These are phyloP conservation scores for Styela plicata DNA, from an alignment of 23 tunicate genomes.

Conservation along the genomic window DNA sequence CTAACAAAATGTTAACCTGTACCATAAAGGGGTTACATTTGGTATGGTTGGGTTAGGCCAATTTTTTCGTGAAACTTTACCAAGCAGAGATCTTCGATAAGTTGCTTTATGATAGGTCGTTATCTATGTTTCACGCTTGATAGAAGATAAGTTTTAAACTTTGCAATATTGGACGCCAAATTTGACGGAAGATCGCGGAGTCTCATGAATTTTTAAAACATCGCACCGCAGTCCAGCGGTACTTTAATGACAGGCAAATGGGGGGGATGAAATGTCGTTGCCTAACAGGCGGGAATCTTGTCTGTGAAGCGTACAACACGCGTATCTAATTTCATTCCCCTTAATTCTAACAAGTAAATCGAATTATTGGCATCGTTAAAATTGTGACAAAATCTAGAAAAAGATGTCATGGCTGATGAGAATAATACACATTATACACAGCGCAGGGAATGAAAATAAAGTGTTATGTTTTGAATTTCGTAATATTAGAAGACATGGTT, in stretches of 20 bases:
- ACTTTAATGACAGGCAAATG: slow-evolving; percentile 7
- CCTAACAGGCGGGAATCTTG: not conserved
- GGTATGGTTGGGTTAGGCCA: not conserved
- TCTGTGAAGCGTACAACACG: not conserved
- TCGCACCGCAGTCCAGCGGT: slow-evolving; percentile 22
- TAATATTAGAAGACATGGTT: no score
- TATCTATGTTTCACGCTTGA: no score
- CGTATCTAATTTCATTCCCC: not conserved
- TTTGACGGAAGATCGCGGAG: not conserved
- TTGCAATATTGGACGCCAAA: not conserved
- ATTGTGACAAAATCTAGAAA: not conserved
- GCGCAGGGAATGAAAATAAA: no score
- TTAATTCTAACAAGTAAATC: not conserved
- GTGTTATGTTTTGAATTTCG: no score
- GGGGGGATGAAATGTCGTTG: not conserved
- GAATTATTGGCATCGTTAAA: not conserved
- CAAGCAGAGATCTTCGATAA: no score
- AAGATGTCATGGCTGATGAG: not conserved
- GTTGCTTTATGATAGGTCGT: no score
- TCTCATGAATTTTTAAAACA: slow-evolving; percentile 21
- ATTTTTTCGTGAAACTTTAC: no score
- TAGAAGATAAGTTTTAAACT: no score
- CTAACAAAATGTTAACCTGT: not conserved
- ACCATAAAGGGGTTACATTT: not conserved
- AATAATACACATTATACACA: no score